Evolutionary conservation across 2,797 vertebrate genomes (phyloP).

Genomic region (Lagorchestes hirsutus): DNA sequence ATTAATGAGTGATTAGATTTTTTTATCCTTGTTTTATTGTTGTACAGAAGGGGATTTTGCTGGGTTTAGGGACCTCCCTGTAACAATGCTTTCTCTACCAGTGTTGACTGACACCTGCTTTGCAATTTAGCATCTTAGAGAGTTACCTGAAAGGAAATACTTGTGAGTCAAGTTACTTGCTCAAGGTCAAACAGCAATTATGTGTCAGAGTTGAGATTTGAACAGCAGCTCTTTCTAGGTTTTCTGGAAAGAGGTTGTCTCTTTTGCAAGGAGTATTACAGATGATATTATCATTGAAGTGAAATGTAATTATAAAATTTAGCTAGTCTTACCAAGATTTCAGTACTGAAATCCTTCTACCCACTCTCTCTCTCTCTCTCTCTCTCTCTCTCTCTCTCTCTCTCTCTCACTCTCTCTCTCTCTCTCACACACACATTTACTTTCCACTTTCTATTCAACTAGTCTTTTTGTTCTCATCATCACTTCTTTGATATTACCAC

Average conservation of each 20-base stretch:
- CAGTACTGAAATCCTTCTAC: neutral
- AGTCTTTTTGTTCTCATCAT: neutral
- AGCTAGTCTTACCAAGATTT: neutral
- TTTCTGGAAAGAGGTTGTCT: neutral
- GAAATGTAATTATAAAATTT: neutral
- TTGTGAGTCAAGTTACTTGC: neutral
- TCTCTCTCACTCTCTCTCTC: too few species aligned
- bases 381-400: fast-evolving
- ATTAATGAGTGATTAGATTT: neutral
- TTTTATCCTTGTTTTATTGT: neutral
- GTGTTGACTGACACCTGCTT: neutral
- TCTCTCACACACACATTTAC: neutral
- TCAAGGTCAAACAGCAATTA: neutral
- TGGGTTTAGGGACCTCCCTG: neutral
- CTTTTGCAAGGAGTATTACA: neutral
- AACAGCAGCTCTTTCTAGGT: neutral
- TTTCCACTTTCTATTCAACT: neutral
- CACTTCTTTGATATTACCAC: neutral
- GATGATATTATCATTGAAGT: neutral
- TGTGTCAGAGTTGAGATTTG: neutral
- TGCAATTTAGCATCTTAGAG: neutral
- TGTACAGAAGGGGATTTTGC: neutral
- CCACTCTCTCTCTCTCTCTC: neutral
- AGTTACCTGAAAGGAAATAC: neutral
- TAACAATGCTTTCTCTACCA: neutral